Evolutionary conservation across 1,140 invertebrate genomes (phyloP).

Genomic region (Zeugodacus cucurbitae): DNA sequence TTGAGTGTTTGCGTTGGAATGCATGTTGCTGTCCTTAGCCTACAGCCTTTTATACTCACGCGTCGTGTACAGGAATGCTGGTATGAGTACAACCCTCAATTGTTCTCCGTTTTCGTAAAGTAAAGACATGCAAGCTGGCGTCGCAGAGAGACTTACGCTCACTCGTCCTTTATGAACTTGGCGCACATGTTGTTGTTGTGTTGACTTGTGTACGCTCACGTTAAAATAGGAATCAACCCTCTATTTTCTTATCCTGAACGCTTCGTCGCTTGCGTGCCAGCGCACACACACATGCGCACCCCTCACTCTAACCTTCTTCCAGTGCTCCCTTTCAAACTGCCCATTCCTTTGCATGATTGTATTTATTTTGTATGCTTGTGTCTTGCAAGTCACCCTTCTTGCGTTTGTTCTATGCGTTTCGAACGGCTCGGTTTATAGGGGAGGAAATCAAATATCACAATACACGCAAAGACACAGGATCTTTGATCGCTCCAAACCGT

Average conservation of each 20-base stretch:
- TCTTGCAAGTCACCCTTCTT: constrained; percentile 9
- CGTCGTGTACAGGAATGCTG: background rate
- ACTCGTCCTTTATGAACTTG: background rate
- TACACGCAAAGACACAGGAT: constrained; percentile 46
- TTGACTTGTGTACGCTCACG: background rate
- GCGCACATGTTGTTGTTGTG: background rate
- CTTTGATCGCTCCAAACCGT: constrained; percentile 52
- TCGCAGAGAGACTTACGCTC: background rate
- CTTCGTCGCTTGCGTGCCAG: background rate
- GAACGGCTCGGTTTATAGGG: constrained; percentile 33
- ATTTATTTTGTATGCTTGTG: background rate
- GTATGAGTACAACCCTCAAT: constrained; percentile 29
- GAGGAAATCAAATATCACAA: constrained; percentile 43
- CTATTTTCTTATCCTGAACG: background rate
- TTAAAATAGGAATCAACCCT: constrained; percentile 4
- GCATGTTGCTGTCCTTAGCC: background rate
- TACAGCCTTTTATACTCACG: constrained; percentile 9
- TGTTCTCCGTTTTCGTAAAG: background rate
- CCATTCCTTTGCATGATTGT: constrained; percentile 37
- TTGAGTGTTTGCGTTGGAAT: constrained; percentile 20
- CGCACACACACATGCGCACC: background rate
- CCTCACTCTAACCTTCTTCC: background rate
- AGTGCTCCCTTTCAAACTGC: background rate
- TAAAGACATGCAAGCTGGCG: background rate
- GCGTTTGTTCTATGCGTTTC: background rate